phyloP scores from a whole-genome alignment of 2,797 vertebrate species.

The Melanotaenia maccullochi region DNA sequence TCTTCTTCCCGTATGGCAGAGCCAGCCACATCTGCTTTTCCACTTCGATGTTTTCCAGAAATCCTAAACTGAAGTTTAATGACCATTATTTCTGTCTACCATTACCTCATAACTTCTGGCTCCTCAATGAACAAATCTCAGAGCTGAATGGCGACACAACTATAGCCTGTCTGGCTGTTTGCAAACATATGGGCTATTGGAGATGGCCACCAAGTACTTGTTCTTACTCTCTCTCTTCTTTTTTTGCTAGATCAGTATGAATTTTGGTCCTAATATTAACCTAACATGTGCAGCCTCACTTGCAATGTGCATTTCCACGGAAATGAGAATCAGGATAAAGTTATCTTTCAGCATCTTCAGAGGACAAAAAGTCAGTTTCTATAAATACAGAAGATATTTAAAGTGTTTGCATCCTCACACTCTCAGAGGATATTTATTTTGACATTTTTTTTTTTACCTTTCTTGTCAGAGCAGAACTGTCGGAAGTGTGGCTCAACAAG shows the following conservation, averaged over 20 bases:
- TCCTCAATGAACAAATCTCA: not conserved
- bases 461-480: not conserved
- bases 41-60: not conserved
- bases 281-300: accelerated
- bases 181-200: not conserved
- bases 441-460: not conserved
- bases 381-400: not conserved
- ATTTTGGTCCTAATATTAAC: not conserved
- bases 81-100: not conserved
- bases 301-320: not conserved
- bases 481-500: not conserved
- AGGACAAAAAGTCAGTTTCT: not conserved
- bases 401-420: not conserved
- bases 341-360: not conserved
- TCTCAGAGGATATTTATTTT: not conserved
- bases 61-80: not conserved
- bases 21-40: slow-evolving; percentile 1
- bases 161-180: not conserved
- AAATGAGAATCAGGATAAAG: not conserved
- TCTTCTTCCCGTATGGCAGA: not conserved
- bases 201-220: accelerated
- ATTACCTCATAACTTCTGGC: not conserved
- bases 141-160: not conserved
- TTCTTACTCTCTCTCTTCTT: too few relatives aligned
- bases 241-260: not conserved